A percentile compares a stretch with the other conserved stretches of the same genome.
phyloP scores from a whole-genome alignment of 2,888 invertebrate species.

The Melipona bicolor region DNA sequence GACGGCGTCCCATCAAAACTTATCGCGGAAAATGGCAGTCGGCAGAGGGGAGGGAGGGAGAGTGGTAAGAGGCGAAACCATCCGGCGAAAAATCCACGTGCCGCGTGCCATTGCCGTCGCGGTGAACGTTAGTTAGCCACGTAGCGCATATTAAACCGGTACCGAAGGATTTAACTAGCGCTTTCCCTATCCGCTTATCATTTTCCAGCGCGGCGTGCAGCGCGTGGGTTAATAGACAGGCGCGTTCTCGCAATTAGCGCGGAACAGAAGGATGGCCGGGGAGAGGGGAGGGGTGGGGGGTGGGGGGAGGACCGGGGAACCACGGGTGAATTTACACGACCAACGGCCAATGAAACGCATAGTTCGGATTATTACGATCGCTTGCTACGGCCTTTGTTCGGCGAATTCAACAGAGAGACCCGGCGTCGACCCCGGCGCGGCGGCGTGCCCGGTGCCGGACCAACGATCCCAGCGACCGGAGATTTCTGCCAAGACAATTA shows the following conservation, averaged over 20 bases:
- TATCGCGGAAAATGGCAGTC: conserved; percentile 22
- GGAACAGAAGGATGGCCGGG: conserved; percentile 13
- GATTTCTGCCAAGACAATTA: conserved; percentile 73
- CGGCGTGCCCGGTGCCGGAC: conserved; percentile 15
- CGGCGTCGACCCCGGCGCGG: too few species aligned
- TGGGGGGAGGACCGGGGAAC: neutral
- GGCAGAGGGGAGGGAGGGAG: neutral
- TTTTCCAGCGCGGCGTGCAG: neutral
- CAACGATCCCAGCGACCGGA: conserved; percentile 49
- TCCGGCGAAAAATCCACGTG: neutral
- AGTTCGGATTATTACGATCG: conserved; percentile 69
- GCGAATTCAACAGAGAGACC: conserved; percentile 44
- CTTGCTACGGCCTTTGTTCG: conserved; percentile 61
- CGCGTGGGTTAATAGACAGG: conserved; percentile 6
- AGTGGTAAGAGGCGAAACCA: too few species aligned
- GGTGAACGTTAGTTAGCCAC: too few species aligned
- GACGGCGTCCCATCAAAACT: conserved; percentile 21
- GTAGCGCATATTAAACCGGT: neutral
- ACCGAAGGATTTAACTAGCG: conserved; percentile 2
- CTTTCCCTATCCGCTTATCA: conserved; percentile 1
- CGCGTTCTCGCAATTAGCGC: conserved; percentile 54
- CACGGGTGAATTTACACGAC: conserved; percentile 57
- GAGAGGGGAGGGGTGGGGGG: neutral
- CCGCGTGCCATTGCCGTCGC: neutral
- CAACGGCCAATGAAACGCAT: conserved; percentile 61